These are phyloP conservation scores for Loripinus fragilis DNA, from an alignment of 2,888 invertebrate species.

Conservation along the genomic window DNA sequence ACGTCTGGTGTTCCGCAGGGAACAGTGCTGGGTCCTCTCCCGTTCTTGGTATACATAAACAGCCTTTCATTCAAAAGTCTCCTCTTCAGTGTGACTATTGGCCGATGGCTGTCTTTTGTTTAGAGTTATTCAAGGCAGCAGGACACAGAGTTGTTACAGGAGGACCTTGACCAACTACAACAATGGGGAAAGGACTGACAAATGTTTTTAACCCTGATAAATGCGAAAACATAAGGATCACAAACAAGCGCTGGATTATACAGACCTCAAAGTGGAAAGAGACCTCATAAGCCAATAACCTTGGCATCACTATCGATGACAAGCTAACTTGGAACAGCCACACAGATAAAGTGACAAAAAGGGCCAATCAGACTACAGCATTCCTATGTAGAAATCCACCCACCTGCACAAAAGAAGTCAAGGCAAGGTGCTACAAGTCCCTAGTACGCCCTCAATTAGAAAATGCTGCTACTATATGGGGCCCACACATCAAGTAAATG, in stretches of 20 bases:
- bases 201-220: background rate
- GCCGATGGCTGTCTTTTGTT: background rate
- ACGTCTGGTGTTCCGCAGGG: background rate
- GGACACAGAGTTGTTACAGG: background rate
- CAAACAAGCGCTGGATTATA: background rate
- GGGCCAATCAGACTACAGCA: constrained; percentile 11
- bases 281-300: background rate
- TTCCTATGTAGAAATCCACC: background rate
- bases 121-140: constrained; percentile 1
- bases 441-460: background rate
- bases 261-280: background rate
- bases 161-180: background rate
- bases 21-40: background rate
- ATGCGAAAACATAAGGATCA: background rate
- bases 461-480: background rate
- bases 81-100: background rate
- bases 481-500: background rate
- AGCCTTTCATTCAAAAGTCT: background rate
- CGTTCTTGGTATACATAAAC: background rate
- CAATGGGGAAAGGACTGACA: constrained; percentile 4
- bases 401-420: background rate
- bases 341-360: background rate
- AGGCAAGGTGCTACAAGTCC: background rate
- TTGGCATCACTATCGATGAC: background rate
- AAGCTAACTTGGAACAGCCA: constrained; percentile 3